Conservation (phyloP, 2,113 vertebrate species). For the Cyphomyrus plagiostoma region DNA sequence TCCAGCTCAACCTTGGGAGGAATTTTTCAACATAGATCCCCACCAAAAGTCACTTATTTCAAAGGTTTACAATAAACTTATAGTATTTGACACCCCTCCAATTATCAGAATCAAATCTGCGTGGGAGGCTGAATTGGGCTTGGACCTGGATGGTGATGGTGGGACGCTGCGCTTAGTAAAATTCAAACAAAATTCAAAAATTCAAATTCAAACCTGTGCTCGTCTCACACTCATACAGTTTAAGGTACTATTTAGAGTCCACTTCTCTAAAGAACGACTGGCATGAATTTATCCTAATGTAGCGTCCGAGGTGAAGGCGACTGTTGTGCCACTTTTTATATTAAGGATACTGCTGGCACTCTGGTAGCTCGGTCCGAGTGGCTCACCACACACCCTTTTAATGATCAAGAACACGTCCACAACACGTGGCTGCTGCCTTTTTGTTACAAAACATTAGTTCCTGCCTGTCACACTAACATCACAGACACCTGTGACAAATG, state of each 20-base stretch:
- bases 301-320: too few species aligned
- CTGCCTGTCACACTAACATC: not conserved
- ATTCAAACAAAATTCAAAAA: not conserved
- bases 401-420: too few species aligned
- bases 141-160: not conserved
- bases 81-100: not conserved
- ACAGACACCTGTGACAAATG: conserved; percentile 5
- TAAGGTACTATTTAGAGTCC: not conserved
- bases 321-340: too few species aligned
- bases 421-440: too few species aligned
- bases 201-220: conserved; percentile 10
- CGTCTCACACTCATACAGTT: conserved; percentile 8
- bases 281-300: not conserved
- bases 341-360: too few species aligned
- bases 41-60: not conserved
- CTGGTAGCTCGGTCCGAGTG: too few species aligned
- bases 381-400: too few species aligned
- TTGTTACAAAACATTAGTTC: too few species aligned
- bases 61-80: not conserved
- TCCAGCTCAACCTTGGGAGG: not conserved
- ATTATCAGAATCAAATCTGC: not conserved
- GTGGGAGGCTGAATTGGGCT: not conserved
- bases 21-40: not conserved
- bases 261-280: not conserved
- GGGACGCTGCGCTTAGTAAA: not conserved